Evolutionary conservation across 2,888 invertebrate genomes (phyloP), one percentile per base, ranked within the genome.

Genomic region (Anorthoa munda): DNA sequence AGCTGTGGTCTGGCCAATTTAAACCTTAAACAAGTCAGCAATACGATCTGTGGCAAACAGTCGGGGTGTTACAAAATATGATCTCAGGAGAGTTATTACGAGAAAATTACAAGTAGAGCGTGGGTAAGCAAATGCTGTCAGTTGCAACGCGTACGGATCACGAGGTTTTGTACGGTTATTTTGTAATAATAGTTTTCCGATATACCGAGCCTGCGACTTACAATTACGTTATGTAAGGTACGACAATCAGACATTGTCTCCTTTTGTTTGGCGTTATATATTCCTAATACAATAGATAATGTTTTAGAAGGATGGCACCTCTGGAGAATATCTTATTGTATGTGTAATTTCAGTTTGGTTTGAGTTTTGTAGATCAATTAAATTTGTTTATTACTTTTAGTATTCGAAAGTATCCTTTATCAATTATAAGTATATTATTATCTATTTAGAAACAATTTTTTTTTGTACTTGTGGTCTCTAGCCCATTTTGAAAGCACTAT

Each of bases 41-140:
- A 63, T n/a, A 59, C 21, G 55, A 72, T 74, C 69, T 64, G 63
- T 51, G 51, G 17, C 18, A 63, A 71, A 73, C 56, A 63, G 66
- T 65, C 58, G n/a, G 21, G 69, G 67, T 50, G 75, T 90, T 90
- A 87, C 90, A 85, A 87, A 89, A 90, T 84, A 75, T 76, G 74
- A 83, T 84, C 82, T 80, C 82, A 82, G 87, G 71, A 79, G 79
- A 84, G 79, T 77, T 83, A 84, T 88, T 88, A 87, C 86, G 80
- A 86, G 84, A 85, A 82, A 87, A 90, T 87, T 83, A 77, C 82
- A 91, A 88, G 77, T 91, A 71, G 91, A 91, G 85, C 91, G 91
- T 91, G 91, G 89, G 90, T 88, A 91, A 87, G 81, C 75, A 82
- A 83, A 78, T 70, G 72, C 75, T 84, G 80, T 61, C 79, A 74